phyloP scores from a whole-genome alignment of 1,140 invertebrate species.

The Calliphora vicina region DNA sequence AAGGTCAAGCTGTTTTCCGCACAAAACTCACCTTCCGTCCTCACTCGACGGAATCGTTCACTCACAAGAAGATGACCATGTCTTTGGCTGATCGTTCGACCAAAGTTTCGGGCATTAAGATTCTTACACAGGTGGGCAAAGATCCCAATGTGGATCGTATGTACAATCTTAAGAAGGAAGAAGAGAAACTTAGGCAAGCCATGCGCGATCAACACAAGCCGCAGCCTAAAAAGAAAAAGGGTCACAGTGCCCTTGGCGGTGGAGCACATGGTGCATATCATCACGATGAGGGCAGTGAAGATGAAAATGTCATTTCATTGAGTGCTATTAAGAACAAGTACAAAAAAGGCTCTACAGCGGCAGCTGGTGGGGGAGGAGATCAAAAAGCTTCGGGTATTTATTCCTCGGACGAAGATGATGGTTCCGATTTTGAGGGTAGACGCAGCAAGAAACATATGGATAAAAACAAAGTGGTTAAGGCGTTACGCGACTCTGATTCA shows the following conservation, averaged over 20 bases:
- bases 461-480: slow-evolving; percentile 82
- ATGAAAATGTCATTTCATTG: slow-evolving; percentile 90
- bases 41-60: slow-evolving; percentile 97
- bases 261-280: slow-evolving; percentile 61
- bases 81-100: slow-evolving; percentile 96
- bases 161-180: slow-evolving; percentile 93
- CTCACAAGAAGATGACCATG: slow-evolving; percentile 98
- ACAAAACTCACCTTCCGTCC: slow-evolving; percentile 97
- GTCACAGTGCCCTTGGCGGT: slow-evolving; percentile 66
- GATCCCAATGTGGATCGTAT: slow-evolving; percentile 93
- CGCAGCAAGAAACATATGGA: slow-evolving; percentile 75
- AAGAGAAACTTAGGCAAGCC: slow-evolving; percentile 88
- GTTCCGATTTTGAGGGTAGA: slow-evolving; percentile 83
- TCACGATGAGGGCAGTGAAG: slow-evolving; percentile 85
- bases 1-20: slow-evolving; percentile 95
- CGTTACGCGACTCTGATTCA: slow-evolving; percentile 79
- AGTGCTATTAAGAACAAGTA: slow-evolving; percentile 95
- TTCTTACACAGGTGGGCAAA: slow-evolving; percentile 90
- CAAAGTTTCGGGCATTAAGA: slow-evolving; percentile 96
- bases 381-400: slow-evolving; percentile 79
- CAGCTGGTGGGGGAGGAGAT: slow-evolving; percentile 49
- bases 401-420: slow-evolving; percentile 90
- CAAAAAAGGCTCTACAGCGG: slow-evolving; percentile 70
- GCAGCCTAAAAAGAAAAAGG: slow-evolving; percentile 71
- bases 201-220: slow-evolving; percentile 73